phyloP scores from a whole-genome alignment of 2,113 vertebrate genomes.

The Prochilodus magdalenae region DNA sequence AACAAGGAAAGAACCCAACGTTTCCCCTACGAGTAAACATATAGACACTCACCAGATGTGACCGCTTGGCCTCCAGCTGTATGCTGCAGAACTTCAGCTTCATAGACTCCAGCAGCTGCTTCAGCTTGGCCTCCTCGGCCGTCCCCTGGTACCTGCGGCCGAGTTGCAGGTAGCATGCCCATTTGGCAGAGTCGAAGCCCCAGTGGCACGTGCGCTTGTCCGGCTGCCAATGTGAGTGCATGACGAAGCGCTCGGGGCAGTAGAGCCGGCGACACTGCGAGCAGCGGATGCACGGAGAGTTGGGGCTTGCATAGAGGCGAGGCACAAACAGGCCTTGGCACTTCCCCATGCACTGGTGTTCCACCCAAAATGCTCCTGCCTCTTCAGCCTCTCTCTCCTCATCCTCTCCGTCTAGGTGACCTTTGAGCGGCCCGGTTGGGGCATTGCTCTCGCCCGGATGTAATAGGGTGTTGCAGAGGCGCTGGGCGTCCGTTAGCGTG shows the following conservation, averaged over 20 bases:
- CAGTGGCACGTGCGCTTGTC: slow-evolving; percentile 91
- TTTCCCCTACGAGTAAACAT: not conserved
- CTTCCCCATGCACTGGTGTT: slow-evolving; percentile 88
- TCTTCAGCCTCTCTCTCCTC: slow-evolving; percentile 81
- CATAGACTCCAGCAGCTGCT: slow-evolving; percentile 83
- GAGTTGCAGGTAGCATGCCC: slow-evolving; percentile 88
- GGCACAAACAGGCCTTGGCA: slow-evolving; percentile 87
- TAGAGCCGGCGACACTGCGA: slow-evolving; percentile 86
- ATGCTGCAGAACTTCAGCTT: slow-evolving; percentile 81
- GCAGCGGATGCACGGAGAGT: slow-evolving; percentile 85
- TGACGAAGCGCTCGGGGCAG: slow-evolving; percentile 85
- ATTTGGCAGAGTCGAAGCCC: slow-evolving; percentile 89
- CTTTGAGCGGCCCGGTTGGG: slow-evolving; percentile 63
- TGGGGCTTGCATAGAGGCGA: slow-evolving; percentile 81
- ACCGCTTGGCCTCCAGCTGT: slow-evolving; percentile 67
- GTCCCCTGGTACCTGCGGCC: slow-evolving; percentile 84
- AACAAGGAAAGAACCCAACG: too few relatives aligned
- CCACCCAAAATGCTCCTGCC: slow-evolving; percentile 85
- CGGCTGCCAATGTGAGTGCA: slow-evolving; percentile 87
- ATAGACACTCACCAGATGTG: slow-evolving; percentile 36
- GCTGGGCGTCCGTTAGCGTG: slow-evolving; percentile 87
- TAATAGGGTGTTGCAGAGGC: slow-evolving; percentile 86
- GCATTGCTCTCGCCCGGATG: slow-evolving; percentile 76
- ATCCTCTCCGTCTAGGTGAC: slow-evolving; percentile 66
- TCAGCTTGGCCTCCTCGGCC: slow-evolving; percentile 78